Evolutionary conservation across 2,113 vertebrate species (phyloP), one percentile per base, ranked within the genome.

Genomic region (Ageneiosus marmoratus): DNA sequence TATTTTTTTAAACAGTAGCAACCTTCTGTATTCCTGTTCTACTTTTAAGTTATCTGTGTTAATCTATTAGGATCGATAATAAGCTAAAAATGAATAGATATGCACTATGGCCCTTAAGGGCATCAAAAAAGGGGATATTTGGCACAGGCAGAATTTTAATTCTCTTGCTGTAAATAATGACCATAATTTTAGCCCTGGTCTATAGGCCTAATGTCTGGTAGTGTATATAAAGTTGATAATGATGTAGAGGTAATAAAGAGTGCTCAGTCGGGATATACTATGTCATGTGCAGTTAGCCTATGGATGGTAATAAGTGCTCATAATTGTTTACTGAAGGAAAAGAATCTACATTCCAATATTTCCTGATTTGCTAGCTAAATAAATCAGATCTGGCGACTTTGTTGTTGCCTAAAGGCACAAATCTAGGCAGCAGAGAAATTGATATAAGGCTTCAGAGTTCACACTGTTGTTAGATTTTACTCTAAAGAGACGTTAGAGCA

Each of bases 361-460:
- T 51, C 41, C 46, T 73, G 72, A 80, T 75, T 84, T 63, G n/a
- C 22, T 53, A 7, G 29, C 29, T 62, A 41, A 86, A 86, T 79
- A 74, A 86, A 86, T 82, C 44, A 80, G 77, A 51, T 55, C 20
- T 50, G 29, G 62, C 60, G 83, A 84, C 67, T 32, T 44, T 80
- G 79, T 70, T 70, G 53, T 72, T 41, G 41, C 67, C 50, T 34
- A 15, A 73, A 37, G 32, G 44, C 44, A 46, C 50, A 58, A 6
- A 50, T 41, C 22, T 46, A 53, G 11, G 60, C 50, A 60, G 24
- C 4, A 24, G 60, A 62, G 32, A 69, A 60, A 77, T 78, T n/a
- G 15, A 34, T 65, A 32, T 62, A 81, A 70, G 77, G 74, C 56
- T 72, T 73, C 13, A 73, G 60, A 46, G 79, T 56, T 79, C 77